Base-by-base conservation (phyloP, 2,888 invertebrate genomes). In the Chelonus formosanus region DNA sequence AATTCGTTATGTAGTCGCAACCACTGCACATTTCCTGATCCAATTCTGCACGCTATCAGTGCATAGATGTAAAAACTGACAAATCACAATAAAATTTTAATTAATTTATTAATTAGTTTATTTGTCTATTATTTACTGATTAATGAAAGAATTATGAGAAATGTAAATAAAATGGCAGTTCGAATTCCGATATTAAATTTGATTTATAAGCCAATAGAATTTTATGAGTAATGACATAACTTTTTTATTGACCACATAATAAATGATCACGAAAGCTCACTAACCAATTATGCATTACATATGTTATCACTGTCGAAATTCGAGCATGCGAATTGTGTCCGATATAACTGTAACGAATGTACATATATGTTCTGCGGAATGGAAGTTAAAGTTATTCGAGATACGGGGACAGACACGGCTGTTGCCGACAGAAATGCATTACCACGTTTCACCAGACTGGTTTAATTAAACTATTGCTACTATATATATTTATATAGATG, bases 391-490 rank as follows among this genome's bases (percentile, higher is more conserved):
- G 76, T 79, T 76, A 73, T 76, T 73, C 74, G 74, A 78, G 74
- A 76, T 78, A 78, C 70, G 78, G 65, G 61, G 54, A 70, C 64
- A 56, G 48, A 72, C 73, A 72, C 77, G 76, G 77, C 75, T 79
- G 79, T 53, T 65, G 70, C 73, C 74, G 78, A 79, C 78, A 79
- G 76, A 71, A 78, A 78, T 73, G 76, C 78, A 78, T 76, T 74
- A 70, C 72, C 66, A 66, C 70, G 61, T 69, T 69, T 68, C 69
- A 67, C 57, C 70, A 58, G 63, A 65, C 52, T 69, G 69, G 74
- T 80, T 80, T 80, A 80, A 80, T 80, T 80, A 80, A 80, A 78
- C 78, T 77, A 79, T 80, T 80, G 77, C 76, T 75, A 76, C 77
- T 77, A 75, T 76, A 60, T 60, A 60, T 52, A 52, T 58, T 47